These are phyloP conservation scores for Helicoverpa armigera DNA, from an alignment of 1,140 invertebrate genomes.

Conservation along the genomic window DNA sequence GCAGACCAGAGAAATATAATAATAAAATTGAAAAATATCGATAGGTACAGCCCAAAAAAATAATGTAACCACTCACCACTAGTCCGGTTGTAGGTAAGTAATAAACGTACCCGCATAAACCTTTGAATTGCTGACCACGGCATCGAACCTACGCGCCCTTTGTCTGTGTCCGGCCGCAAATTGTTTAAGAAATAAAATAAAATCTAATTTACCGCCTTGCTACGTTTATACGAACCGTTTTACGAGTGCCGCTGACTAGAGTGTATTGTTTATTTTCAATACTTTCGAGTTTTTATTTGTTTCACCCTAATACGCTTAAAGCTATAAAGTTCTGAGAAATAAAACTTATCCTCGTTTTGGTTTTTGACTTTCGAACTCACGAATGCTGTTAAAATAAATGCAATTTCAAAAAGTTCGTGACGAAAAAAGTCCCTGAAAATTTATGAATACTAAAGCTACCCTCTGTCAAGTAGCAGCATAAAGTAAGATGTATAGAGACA, in stretches of 20 bases:
- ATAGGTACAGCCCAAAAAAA: conserved; percentile 3
- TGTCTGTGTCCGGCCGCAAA: conserved; percentile 80
- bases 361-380: conserved; percentile 35
- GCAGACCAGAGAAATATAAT: too few relatives aligned
- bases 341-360: conserved; percentile 53
- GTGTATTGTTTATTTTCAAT: conserved; percentile 69
- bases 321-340: conserved; percentile 52
- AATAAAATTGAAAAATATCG: not conserved
- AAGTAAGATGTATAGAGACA: conserved; percentile 59
- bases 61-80: conserved; percentile 54
- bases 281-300: conserved; percentile 67
- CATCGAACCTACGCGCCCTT: conserved; percentile 81
- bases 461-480: conserved; percentile 49
- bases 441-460: conserved; percentile 47
- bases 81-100: conserved; percentile 73
- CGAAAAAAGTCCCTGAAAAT: conserved; percentile 34
- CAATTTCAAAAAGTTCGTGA: not conserved
- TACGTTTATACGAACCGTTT: conserved; percentile 81
- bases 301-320: conserved; percentile 55
- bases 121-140: conserved; percentile 83
- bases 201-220: conserved; percentile 83
- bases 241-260: conserved; percentile 71
- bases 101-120: conserved; percentile 84
- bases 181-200: conserved; percentile 86
- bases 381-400: not conserved